A percentile compares a stretch with the other conserved stretches of the same genome.
phyloP scores from a whole-genome alignment of 2,888 invertebrate species.

The Rotaria magnacalcarata region DNA sequence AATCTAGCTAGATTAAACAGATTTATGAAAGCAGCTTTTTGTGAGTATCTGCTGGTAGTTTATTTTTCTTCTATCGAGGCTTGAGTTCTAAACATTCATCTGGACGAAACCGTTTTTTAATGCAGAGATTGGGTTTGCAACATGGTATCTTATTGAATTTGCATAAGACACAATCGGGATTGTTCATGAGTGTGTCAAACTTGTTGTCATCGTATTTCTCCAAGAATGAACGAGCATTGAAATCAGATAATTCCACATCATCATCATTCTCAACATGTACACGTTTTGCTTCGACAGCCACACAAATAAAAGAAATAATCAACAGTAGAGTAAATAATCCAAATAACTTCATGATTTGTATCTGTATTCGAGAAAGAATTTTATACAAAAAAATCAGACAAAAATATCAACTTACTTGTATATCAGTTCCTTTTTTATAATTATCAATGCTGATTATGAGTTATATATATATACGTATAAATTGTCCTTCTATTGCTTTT shows the following conservation, averaged over 20 bases:
- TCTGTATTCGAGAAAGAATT: neutral
- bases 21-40: neutral
- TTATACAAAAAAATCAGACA: neutral
- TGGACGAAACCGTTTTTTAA: neutral
- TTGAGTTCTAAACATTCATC: constrained; percentile 12
- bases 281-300: neutral
- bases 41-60: neutral
- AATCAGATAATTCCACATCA: neutral
- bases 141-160: constrained; percentile 5
- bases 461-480: neutral
- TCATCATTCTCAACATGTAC: neutral
- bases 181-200: neutral
- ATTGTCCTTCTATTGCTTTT: neutral
- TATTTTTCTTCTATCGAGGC: neutral
- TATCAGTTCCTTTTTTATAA: neutral
- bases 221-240: neutral
- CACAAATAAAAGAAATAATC: neutral
- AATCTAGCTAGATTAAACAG: neutral
- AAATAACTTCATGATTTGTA: neutral
- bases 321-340: neutral
- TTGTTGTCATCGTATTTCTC: neutral
- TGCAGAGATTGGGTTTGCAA: neutral
- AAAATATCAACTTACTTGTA: neutral
- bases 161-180: neutral
- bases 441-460: neutral